Conservation (phyloP, 2,888 invertebrate species). For the Ichneumoninae sp. region DNA sequence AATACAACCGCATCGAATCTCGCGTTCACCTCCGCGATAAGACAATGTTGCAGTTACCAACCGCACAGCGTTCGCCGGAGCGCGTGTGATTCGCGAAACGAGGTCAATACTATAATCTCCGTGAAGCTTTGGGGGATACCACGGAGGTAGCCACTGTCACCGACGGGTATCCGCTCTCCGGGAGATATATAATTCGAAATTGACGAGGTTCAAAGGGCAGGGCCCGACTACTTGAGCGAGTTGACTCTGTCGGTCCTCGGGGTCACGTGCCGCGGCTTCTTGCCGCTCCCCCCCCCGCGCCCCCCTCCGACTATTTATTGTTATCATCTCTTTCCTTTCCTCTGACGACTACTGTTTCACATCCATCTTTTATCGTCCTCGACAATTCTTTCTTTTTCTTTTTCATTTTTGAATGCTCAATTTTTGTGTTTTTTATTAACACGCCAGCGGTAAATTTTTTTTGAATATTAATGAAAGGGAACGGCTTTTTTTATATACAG, state of each 20-base stretch:
- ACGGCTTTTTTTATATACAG: no score
- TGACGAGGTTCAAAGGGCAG: conserved; percentile 83
- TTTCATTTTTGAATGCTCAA: no score
- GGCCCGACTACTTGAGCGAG: conserved; percentile 83
- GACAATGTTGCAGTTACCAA: conserved; percentile 2
- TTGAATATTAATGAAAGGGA: no score
- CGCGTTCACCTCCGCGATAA: neutral
- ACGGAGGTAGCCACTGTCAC: conserved; percentile 67
- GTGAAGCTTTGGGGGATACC: conserved; percentile 55
- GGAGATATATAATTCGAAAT: conserved; percentile 83
- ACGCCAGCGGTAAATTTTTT: no score
- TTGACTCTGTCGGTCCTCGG: conserved; percentile 81
- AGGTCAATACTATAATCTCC: conserved; percentile 64
- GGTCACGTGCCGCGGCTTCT: conserved; percentile 82
- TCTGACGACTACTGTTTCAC: conserved; percentile 16
- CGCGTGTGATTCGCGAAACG: conserved; percentile 52
- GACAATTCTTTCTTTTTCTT: no score
- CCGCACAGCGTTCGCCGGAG: conserved; percentile 6
- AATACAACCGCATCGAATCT: neutral
- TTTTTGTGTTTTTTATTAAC: no score
- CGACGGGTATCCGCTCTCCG: conserved; percentile 80
- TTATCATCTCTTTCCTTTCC: conserved; percentile 58
- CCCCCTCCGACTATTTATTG: conserved; percentile 56
- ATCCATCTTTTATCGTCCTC: neutral
- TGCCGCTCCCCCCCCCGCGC: conserved; percentile 67